Conservation (phyloP, 2,113 vertebrate species). For the Herpetotheres cachinnans region DNA sequence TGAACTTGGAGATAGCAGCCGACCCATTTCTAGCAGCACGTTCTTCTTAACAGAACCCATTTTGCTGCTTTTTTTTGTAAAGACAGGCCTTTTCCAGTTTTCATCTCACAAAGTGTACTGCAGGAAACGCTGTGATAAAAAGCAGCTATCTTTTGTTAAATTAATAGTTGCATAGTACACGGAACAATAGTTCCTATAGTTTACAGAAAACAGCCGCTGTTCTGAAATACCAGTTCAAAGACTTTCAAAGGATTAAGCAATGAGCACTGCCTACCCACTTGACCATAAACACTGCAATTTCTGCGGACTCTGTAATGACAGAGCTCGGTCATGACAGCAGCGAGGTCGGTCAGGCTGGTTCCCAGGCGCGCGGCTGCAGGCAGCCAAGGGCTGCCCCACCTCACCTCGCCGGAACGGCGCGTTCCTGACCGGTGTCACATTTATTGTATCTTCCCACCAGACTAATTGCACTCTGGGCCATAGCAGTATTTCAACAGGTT, state of each 20-base stretch:
- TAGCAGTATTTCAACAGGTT: neutral
- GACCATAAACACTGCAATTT: neutral
- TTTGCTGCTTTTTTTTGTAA: neutral
- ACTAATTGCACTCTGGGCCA: neutral
- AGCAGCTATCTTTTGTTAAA: neutral
- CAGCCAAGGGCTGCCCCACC: constrained; percentile 46
- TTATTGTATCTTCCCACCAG: neutral
- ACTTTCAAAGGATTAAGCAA: neutral
- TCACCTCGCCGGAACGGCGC: neutral
- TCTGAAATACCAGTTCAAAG: neutral
- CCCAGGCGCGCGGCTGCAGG: constrained; percentile 15
- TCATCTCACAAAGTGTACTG: neutral
- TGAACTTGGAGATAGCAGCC: neutral
- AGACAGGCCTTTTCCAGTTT: neutral
- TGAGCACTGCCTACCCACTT: neutral
- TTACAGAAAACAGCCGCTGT: neutral
- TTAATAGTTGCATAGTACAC: neutral
- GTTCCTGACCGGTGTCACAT: neutral
- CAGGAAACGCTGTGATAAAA: neutral
- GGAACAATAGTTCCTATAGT: neutral
- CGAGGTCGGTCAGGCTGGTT: constrained; percentile 58
- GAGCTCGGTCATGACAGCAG: neutral
- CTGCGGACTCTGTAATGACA: constrained; percentile 29
- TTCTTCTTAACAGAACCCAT: neutral
- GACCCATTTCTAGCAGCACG: neutral